Conservation (phyloP, 2,888 invertebrate genomes). For the Eupeodes latifasciatus region DNA sequence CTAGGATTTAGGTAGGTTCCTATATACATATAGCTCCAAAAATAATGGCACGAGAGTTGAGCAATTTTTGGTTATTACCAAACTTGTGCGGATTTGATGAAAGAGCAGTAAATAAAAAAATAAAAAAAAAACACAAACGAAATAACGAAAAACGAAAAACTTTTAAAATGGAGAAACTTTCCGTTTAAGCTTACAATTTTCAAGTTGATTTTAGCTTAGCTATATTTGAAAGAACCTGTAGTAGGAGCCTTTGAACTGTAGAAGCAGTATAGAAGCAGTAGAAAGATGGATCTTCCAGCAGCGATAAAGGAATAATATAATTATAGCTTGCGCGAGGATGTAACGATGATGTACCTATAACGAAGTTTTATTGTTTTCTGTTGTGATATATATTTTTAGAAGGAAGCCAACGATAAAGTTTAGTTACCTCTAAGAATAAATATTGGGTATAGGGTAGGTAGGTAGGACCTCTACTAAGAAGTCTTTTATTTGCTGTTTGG, state of each 20-base stretch:
- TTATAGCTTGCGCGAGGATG: conserved; percentile 47
- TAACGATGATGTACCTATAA: conserved; percentile 48
- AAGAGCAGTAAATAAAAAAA: conserved; percentile 44
- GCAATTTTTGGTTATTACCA: conserved; percentile 71
- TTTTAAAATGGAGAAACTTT: conserved; percentile 56
- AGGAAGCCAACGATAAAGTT: conserved; percentile 22
- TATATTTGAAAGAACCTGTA: not conserved
- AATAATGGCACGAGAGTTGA: conserved; percentile 33
- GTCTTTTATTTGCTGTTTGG: conserved; percentile 36
- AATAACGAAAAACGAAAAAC: conserved; percentile 44
- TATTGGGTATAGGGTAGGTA: not conserved
- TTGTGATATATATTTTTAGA: not conserved
- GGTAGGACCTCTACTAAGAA: not conserved
- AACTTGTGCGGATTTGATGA: conserved; percentile 69
- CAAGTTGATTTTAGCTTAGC: conserved; percentile 47
- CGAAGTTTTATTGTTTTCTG: conserved; percentile 67
- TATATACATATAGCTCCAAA: not conserved
- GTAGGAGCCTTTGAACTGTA: no score
- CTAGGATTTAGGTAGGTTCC: no score
- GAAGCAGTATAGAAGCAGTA: not conserved
- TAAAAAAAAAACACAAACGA: not conserved
- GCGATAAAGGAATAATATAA: conserved; percentile 56
- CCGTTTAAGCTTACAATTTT: conserved; percentile 61
- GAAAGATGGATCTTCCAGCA: conserved; percentile 40
- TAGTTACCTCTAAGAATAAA: conserved; percentile 1